A percentile compares a stretch with the other conserved stretches of the same genome.
These are phyloP conservation scores for Brachystomella parvula DNA, from an alignment of 1,140 invertebrate genomes.

Conservation along the genomic window DNA sequence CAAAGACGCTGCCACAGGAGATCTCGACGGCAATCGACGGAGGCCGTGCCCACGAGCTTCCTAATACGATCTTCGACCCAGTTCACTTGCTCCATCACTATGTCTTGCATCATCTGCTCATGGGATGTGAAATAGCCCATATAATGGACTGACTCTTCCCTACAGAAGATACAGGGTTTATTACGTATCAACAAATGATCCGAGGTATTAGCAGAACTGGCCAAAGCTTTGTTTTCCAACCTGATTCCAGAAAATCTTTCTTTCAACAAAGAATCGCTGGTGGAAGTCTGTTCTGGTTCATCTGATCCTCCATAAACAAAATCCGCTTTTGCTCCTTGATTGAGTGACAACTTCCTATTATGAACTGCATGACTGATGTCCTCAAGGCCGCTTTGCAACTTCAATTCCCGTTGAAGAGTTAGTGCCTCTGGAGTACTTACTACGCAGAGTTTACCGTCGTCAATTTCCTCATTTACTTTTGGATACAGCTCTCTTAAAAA, in stretches of 20 bases:
- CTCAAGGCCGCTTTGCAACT: neutral
- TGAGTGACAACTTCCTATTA: neutral
- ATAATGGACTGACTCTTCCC: constrained; percentile 62
- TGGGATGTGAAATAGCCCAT: constrained; percentile 67
- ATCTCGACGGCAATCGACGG: constrained; percentile 62
- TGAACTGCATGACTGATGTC: neutral
- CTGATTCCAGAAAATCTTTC: no score
- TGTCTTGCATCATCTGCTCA: constrained; percentile 61
- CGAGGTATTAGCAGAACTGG: neutral
- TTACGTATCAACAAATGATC: neutral
- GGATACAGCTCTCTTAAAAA: constrained; percentile 57
- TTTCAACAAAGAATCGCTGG: no score
- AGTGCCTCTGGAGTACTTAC: constrained; percentile 46
- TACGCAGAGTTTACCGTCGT: constrained; percentile 56
- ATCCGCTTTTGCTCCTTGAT: neutral
- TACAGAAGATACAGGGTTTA: constrained; percentile 25
- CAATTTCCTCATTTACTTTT: constrained; percentile 54
- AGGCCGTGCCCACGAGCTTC: constrained; percentile 57
- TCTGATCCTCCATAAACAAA: neutral
- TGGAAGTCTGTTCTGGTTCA: neutral
- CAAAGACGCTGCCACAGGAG: constrained; percentile 62
- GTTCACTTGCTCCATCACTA: constrained; percentile 56
- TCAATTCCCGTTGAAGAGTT: neutral
- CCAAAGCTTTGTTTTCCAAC: no score
- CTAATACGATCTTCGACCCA: constrained; percentile 53